phyloP scores from a whole-genome alignment of 2,113 vertebrate species.

The Propithecus coquereli region DNA sequence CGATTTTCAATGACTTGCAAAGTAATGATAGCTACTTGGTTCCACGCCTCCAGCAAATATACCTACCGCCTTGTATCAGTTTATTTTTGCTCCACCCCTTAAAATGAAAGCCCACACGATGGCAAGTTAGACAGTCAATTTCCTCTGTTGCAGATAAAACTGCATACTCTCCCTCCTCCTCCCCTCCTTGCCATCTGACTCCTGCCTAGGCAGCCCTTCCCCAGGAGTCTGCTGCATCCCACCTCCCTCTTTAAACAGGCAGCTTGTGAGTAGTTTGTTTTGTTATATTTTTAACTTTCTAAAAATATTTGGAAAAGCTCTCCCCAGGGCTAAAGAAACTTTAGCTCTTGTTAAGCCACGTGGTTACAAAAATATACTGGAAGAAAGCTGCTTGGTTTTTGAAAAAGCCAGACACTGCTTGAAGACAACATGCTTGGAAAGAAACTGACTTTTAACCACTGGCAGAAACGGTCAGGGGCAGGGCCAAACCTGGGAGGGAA shows the following conservation, averaged over 20 bases:
- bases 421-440: conserved; percentile 26
- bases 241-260: conserved; percentile 43
- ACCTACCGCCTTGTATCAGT: conserved; percentile 42
- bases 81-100: conserved; percentile 55
- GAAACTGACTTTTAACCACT: not conserved
- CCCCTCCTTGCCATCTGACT: conserved; percentile 33
- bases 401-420: conserved; percentile 14
- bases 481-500: not conserved
- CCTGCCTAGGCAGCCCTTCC: conserved; percentile 3
- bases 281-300: conserved; percentile 74
- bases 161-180: not conserved
- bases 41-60: conserved; percentile 54
- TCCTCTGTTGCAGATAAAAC: conserved; percentile 52
- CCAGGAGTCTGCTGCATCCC: conserved; percentile 26
- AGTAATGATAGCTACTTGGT: conserved; percentile 53
- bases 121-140: conserved; percentile 56
- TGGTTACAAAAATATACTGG: conserved; percentile 55
- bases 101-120: conserved; percentile 50
- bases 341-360: conserved; percentile 36
- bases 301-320: conserved; percentile 72
- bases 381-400: conserved; percentile 42
- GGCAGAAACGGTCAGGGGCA: not conserved
- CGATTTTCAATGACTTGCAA: conserved; percentile 53
- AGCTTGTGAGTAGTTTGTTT: conserved; percentile 61
- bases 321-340: conserved; percentile 69